These are phyloP conservation scores for Archaeoteleia sp. DNA, from an alignment of 2,888 invertebrate genomes.

Conservation along the genomic window DNA sequence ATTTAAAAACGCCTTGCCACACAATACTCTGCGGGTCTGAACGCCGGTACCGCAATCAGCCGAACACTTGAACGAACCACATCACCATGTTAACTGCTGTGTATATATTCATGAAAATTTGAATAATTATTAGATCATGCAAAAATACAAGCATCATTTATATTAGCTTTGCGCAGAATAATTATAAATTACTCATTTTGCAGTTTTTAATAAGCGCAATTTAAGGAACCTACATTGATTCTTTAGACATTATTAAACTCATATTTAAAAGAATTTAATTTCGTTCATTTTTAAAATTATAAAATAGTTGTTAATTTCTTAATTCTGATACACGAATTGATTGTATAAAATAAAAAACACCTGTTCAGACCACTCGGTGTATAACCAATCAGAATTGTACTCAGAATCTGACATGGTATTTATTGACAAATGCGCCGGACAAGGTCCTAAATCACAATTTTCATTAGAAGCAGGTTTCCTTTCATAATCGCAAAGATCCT, in stretches of 20 bases:
- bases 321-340: neutral
- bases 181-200: too few relatives aligned
- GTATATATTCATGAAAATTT: constrained; percentile 1
- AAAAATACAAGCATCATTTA: too few relatives aligned
- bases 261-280: neutral
- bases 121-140: neutral
- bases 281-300: constrained; percentile 1
- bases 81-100: constrained; percentile 5
- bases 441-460: constrained; percentile 78
- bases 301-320: neutral
- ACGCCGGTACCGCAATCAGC: constrained; percentile 86
- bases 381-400: constrained; percentile 76
- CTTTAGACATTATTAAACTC: too few relatives aligned
- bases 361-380: constrained; percentile 78
- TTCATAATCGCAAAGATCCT: constrained; percentile 56
- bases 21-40: constrained; percentile 84
- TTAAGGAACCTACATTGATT: too few relatives aligned
- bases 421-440: constrained; percentile 59
- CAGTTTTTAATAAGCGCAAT: too few relatives aligned
- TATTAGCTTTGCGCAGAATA: too few relatives aligned
- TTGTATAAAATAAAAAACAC: constrained; percentile 54
- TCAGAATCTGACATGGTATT: constrained; percentile 33
- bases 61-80: constrained; percentile 78
- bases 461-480: constrained; percentile 76
- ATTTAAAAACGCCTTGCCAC: constrained; percentile 75